Base-by-base conservation (phyloP, 1,140 invertebrate genomes). In the Bombus difficillimus region DNA sequence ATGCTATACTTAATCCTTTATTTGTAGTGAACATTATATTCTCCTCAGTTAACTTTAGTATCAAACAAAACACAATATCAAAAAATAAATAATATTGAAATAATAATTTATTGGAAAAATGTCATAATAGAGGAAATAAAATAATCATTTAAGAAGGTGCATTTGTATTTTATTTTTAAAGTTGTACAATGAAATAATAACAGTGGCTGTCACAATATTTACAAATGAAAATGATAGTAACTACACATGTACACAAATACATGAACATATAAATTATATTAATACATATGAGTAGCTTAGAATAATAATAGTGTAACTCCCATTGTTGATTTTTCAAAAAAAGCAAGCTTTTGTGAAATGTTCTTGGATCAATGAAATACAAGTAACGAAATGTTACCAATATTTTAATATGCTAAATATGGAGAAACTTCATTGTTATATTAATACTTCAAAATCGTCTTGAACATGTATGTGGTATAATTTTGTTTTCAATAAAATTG, bases 161-260 rank as follows among this genome's bases (percentile, higher is more conserved):
- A 32, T 68, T 28, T 37, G 34, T 25, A 39, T 66, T 83, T 68
- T 62, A 83, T 78, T 78, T 81, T n/a, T 66, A 12, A 43, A 69
- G 53, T n/a, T 43, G 10, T 81, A 34, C 28, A 68, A 41, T 47
- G 59, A 79, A 66, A 41, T 22, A 66, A 37, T 13, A 28, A 22
- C 18, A 80, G 64, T 13, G 34, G 12, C 18, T 41, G 5, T 79
- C 25, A 62, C 1, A 71, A n/a, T 80, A 72, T 79, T 62, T 85
- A 80, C 77, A 80, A 39, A 80, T 71, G 53, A 47, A 69, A 68
- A 47, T 37, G 32, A 41, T 83, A n/a, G 25, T 39, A 69, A 43
- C 9, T 73, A 18, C 8, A 53, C 5, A 47, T 73, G 66, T 77
- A 37, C 28, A 75, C 25, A 47, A 25, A 77, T 77, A 76, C 32